Base-by-base conservation (phyloP, 2,113 vertebrate species). In the Scomber scombrus region DNA sequence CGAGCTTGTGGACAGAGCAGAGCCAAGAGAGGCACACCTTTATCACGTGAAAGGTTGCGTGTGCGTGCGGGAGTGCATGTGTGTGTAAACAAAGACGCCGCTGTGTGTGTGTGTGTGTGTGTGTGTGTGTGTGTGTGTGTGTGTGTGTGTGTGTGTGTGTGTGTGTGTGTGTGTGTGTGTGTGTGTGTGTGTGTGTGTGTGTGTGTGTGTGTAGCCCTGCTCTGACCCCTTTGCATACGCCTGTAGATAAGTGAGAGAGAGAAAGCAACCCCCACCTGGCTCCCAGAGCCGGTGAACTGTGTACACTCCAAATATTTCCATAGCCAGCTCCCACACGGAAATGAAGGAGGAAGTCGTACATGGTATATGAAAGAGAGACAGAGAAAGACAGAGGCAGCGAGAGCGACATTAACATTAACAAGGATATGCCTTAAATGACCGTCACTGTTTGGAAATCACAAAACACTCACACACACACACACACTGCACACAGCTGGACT, bases 251-350 rank as follows among this genome's bases (percentile, higher is more conserved):
- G 85, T 84, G 78, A 67, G 81, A 60, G 74, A 51, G 68, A 84
- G 66, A 82, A 34, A 68, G 47, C 64, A 67, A 65, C 82, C 71
- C 68, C 81, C 80, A 85, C 91, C 90, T 85, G 66, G 10, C 88
- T 89, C 81, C 84, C 84, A 74, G 72, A 54, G 71, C 84, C 65
- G 79, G 47, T 72, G 78, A 89, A 87, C 87, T 94, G 92, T 94
- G 93, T 93, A 93, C 91, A 94, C 90, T 95, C 85, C 85, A 94
- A 93, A 95, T 89, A 95, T 95, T 95, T 94, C 93, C 93, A 94
- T 93, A 94, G 89, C 54, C 74, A 8, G 81, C 63, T 31, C 75
- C 66, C 67, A 88, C 69, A 81, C 86, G 69, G 92, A 95, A 92
- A 89, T 70, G 14, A 72, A 92, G 78, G 80, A 90, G 92, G 91